Percentiles rank a stretch among this genome's conserved stretches.
Evolutionary conservation across 2,888 invertebrate genomes (phyloP).

Genomic region (Erebia aethiops): DNA sequence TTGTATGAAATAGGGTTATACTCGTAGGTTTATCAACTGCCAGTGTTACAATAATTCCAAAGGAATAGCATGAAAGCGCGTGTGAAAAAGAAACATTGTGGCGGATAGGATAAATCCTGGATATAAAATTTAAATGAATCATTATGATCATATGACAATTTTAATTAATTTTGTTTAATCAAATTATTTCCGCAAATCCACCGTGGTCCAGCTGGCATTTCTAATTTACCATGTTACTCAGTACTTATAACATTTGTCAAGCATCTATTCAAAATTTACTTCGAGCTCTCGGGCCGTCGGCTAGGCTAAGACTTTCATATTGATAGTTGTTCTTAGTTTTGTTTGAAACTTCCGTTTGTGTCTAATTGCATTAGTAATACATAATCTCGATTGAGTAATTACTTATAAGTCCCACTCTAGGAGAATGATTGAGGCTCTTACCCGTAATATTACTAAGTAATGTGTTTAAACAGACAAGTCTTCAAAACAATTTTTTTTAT

Average conservation of each 20-base stretch:
- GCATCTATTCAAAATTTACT: neutral
- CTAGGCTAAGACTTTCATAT: slow-evolving; percentile 46
- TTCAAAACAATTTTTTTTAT: no score
- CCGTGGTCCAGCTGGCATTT: neutral
- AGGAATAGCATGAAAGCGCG: no score
- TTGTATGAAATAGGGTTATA: no score
- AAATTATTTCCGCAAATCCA: neutral
- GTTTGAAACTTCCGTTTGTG: slow-evolving; percentile 25
- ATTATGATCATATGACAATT: no score
- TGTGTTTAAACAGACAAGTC: no score
- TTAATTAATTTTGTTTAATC: no score
- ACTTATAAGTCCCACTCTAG: neutral
- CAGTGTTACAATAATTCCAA: no score
- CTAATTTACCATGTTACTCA: neutral
- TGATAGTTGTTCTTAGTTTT: slow-evolving; percentile 46
- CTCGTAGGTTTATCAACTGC: no score
- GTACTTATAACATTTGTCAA: neutral
- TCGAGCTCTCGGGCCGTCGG: neutral
- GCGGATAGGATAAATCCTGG: no score
- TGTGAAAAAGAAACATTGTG: no score
- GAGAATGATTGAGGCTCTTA: neutral
- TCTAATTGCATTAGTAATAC: slow-evolving; percentile 35
- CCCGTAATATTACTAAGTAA: neutral
- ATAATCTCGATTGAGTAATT: slow-evolving; percentile 12
- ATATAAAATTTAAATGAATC: no score